Percentiles rank a stretch among this genome's conserved stretches.
phyloP scores from a whole-genome alignment of 2,888 invertebrate species.

The Polyommatus iphigenia region DNA sequence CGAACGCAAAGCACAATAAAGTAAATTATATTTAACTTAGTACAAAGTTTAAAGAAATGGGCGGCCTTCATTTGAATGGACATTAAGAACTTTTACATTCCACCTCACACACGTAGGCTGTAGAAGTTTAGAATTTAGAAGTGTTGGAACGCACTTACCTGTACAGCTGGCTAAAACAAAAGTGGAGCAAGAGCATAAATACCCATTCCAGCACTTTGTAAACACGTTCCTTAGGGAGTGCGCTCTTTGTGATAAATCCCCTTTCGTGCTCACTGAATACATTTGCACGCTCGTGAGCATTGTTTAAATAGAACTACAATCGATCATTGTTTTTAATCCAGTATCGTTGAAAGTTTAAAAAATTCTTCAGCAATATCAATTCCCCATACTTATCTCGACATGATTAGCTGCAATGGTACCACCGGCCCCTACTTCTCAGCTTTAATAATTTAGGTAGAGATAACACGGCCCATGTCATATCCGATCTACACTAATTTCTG shows the following conservation, averaged over 20 bases:
- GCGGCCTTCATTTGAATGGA: neutral
- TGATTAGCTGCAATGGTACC: neutral
- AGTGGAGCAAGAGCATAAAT: slow-evolving; percentile 33
- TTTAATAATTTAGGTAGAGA: neutral
- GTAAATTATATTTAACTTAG: neutral
- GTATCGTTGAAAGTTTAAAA: neutral
- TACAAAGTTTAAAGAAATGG: neutral
- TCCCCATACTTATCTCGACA: neutral
- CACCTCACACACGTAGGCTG: neutral
- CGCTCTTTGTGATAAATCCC: slow-evolving; percentile 28
- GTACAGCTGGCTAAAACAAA: slow-evolving; percentile 24
- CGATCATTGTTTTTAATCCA: slow-evolving; percentile 25
- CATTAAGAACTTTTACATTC: neutral
- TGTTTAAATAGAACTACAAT: slow-evolving; percentile 27
- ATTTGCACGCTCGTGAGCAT: slow-evolving; percentile 24
- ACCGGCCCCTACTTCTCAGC: neutral
- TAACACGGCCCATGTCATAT: neutral
- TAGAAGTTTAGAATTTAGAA: slow-evolving; percentile 6
- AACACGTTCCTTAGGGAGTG: slow-evolving; percentile 26
- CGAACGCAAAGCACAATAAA: neutral
- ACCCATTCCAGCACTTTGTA: slow-evolving; percentile 28
- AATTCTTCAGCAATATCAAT: neutral
- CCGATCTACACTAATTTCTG: neutral
- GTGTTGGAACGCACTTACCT: slow-evolving; percentile 4
- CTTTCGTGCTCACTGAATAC: slow-evolving; percentile 27